Evolutionary conservation across 2,113 vertebrate species (phyloP), one percentile per base, ranked within the genome.

Genomic region (Grus americana): DNA sequence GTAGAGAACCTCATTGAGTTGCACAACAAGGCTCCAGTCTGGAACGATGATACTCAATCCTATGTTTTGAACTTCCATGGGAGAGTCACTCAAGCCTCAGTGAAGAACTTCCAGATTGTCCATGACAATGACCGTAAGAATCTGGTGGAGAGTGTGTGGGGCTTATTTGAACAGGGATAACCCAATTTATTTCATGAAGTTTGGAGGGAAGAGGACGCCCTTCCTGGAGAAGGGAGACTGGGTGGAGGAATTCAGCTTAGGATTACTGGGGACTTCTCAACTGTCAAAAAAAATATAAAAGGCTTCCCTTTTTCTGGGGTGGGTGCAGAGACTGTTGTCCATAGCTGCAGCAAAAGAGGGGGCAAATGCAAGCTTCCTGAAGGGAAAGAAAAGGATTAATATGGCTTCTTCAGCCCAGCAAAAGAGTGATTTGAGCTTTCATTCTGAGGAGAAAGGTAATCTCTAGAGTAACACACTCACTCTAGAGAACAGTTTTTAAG

Each of bases 51-150:
- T 97, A 99, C 99, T 2, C 99, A 99, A 88, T 99, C 99, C 4
- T 99, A 99, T 4, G 99, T 99, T 95, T 98, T 99, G 27, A 99
- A 99, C 96, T 99, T 99, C 97, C 99, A 99, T 12, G 99, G 99
- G 21, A 98, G 99, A 16, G 99, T 99, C 74, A 99, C 99, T 4
- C 99, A 99, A 93, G 99, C 99, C 0, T 99, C 99, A 0, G 99
- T 99, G 93, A 99, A 99, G 97, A 99, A 99, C 98, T 99, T 99
- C 89, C 99, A 99, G 97, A 99, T 99, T 17, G 99, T 99, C 79
- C 99, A 99, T 21, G 98, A 99, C 67, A 99, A 99, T 44, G 99
- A 99, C 97, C 98, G 99, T 99, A 93, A 99, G 99, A 97, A 52
- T 58, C 61, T 7, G 15, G 11, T 79, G 42, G 40, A 59, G 44